phyloP scores from a whole-genome alignment of 1,140 invertebrate species.

The Colletes gigas region DNA sequence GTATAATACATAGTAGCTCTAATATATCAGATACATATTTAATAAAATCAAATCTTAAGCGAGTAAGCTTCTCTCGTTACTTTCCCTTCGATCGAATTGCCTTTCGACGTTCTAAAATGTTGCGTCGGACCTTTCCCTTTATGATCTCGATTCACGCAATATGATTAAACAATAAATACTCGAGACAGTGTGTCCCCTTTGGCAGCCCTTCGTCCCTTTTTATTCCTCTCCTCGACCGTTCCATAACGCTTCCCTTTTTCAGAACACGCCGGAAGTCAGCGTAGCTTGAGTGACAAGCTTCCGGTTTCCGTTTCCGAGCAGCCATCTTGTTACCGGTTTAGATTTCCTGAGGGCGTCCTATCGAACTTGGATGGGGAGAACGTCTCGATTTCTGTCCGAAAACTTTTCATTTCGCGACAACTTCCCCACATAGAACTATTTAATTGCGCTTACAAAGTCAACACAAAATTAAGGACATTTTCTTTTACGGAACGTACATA shows the following conservation, averaged over 20 bases:
- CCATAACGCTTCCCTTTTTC: conserved; percentile 71
- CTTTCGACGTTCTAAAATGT: no score
- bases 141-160: not conserved
- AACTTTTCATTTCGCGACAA: conserved; percentile 34
- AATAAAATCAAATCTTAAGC: conserved; percentile 70
- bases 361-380: conserved; percentile 50
- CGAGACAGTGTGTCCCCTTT: conserved; percentile 15
- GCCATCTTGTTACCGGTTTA: conserved; percentile 81
- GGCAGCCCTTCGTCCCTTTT: conserved; percentile 30
- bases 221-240: conserved; percentile 44
- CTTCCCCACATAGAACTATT: no score
- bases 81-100: not conserved
- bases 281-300: conserved; percentile 80
- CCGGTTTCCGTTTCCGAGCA: conserved; percentile 81
- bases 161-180: conserved; percentile 46
- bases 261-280: conserved; percentile 75
- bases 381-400: conserved; percentile 40
- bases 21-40: conserved; percentile 79
- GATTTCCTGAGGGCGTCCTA: conserved; percentile 76
- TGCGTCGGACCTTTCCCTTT: no score
- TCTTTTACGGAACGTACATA: no score
- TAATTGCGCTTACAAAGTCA: no score
- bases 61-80: not conserved
- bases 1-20: conserved; percentile 78
- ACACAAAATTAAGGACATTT: no score